Conservation (phyloP, 2,888 invertebrate genomes). For the Epistrophella euchroma region DNA sequence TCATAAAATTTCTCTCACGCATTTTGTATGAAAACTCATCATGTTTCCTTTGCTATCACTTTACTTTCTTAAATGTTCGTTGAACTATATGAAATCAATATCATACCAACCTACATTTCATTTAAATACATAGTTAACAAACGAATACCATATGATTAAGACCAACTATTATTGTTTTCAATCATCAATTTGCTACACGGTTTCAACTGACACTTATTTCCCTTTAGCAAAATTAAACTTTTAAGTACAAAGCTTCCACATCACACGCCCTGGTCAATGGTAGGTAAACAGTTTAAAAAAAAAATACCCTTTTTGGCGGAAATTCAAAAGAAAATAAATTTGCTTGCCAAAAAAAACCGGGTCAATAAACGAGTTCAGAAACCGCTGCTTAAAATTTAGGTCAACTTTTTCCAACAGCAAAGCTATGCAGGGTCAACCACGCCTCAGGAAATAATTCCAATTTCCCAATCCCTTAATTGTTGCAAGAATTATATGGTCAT, state of each 20-base stretch:
- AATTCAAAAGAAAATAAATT: conserved; percentile 15
- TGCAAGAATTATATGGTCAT: conserved; percentile 39
- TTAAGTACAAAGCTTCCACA: neutral
- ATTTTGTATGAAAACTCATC: too few species aligned
- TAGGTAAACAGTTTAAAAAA: conserved; percentile 1
- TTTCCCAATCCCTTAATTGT: conserved; percentile 62
- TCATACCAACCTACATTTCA: too few species aligned
- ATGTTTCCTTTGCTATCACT: too few species aligned
- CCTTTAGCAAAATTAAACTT: conserved; percentile 7
- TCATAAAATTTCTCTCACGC: too few species aligned
- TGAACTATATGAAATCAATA: too few species aligned
- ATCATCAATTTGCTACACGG: neutral
- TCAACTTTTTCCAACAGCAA: conserved; percentile 21
- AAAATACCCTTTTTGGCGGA: conserved; percentile 58
- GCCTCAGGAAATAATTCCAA: conserved; percentile 73
- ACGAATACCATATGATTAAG: neutral
- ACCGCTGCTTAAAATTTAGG: conserved; percentile 32
- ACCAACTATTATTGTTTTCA: neutral
- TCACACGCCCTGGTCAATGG: conserved; percentile 10
- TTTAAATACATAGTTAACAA: too few species aligned
- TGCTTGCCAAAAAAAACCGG: conserved; percentile 49
- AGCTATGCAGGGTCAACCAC: conserved; percentile 57
- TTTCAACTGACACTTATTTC: neutral
- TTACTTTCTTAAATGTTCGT: too few species aligned
- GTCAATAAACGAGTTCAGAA: conserved; percentile 32